Conservation (phyloP, 2,113 vertebrate species). For the Mormyrus lacerda region DNA sequence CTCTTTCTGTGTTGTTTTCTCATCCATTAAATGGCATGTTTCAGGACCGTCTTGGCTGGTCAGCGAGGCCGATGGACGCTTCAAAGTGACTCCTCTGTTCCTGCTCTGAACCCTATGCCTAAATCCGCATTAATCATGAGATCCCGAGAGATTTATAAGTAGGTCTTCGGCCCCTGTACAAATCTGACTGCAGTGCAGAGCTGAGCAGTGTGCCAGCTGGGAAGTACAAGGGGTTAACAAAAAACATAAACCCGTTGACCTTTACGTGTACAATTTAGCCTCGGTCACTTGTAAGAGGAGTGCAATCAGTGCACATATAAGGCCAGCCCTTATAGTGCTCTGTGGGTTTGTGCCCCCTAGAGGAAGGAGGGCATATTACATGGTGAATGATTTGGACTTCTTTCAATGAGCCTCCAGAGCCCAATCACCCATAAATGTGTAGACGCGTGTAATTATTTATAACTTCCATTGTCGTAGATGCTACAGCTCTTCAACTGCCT, state of each 20-base stretch:
- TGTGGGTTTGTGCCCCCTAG: background rate
- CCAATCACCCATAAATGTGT: background rate
- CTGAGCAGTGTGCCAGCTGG: background rate
- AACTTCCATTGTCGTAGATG: background rate
- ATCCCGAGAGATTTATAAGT: constrained; percentile 54
- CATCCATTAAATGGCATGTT: background rate
- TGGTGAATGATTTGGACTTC: background rate
- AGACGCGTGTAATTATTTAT: background rate
- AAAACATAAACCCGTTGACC: background rate
- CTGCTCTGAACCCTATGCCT: constrained; percentile 45
- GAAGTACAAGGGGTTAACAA: background rate
- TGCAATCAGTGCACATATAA: background rate
- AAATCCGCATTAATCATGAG: constrained; percentile 65
- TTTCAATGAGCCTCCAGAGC: background rate
- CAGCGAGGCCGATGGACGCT: constrained; percentile 25
- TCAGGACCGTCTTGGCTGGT: constrained; percentile 1
- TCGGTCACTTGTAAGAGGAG: background rate
- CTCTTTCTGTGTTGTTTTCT: background rate
- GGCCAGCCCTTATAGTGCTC: background rate
- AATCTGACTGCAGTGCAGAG: constrained; percentile 38
- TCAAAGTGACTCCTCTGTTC: constrained; percentile 37
- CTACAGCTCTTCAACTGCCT: background rate
- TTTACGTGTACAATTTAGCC: background rate
- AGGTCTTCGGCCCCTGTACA: constrained; percentile 57
- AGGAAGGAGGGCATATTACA: background rate